Percentiles rank a stretch among this genome's conserved stretches.
phyloP scores from a whole-genome alignment of 2,113 vertebrate species.

The Hemiscyllium ocellatum region DNA sequence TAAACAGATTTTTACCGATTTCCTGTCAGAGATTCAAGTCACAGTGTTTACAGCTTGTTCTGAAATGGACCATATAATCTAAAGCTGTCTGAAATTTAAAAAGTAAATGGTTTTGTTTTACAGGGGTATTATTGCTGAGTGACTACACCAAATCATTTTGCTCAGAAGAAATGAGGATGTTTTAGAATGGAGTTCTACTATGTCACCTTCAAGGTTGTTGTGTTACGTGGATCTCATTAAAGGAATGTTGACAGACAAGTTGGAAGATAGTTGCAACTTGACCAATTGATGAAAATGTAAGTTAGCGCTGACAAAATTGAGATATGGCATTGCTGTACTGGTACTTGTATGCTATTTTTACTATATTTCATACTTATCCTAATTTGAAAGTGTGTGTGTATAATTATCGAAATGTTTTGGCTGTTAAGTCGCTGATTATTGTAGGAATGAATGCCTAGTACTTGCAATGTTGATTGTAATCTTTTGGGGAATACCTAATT shows the following conservation, averaged over 20 bases:
- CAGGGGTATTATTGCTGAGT: not conserved
- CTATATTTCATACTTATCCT: not conserved
- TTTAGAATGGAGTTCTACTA: not conserved
- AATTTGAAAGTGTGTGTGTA: not conserved
- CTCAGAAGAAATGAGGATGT: not conserved
- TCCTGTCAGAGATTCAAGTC: not conserved
- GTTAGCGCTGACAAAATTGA: not conserved
- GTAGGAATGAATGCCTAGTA: not conserved
- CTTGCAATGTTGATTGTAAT: not conserved
- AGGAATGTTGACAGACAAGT: no score
- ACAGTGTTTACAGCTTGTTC: constrained; percentile 3
- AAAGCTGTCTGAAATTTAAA: not conserved
- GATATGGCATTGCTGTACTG: not conserved
- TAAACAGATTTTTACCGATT: not conserved
- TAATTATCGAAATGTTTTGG: not conserved
- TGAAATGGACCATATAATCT: constrained; percentile 29
- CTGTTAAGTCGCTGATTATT: not conserved
- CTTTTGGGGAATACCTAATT: not conserved
- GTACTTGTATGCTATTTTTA: not conserved
- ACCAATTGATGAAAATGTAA: not conserved
- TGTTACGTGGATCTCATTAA: not conserved
- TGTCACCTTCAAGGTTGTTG: not conserved
- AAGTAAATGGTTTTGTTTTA: constrained; percentile 18
- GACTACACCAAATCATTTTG: not conserved
- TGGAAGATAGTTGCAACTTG: not conserved